Conservation (phyloP, 2,888 invertebrate genomes). For the Rotaria magnacalcarata region DNA sequence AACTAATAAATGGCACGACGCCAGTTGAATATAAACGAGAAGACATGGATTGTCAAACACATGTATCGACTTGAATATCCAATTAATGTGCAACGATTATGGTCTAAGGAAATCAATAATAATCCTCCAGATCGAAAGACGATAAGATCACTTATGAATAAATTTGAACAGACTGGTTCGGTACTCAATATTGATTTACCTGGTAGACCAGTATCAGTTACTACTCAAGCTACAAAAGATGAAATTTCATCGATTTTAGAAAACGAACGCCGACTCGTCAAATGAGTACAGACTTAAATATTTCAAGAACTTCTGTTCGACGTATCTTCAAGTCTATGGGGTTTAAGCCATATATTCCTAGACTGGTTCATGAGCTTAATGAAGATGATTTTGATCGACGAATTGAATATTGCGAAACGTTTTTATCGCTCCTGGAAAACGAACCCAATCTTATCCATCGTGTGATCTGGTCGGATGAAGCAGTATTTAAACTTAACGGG, state of each 20-base stretch:
- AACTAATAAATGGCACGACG: background rate
- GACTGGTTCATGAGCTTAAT: background rate
- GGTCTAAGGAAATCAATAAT: background rate
- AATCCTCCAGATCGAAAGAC: background rate
- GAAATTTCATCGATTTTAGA: slow-evolving; percentile 1
- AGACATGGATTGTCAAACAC: background rate
- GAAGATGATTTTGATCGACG: slow-evolving; percentile 4
- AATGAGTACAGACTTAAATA: background rate
- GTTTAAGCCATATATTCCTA: background rate
- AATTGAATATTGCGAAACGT: background rate
- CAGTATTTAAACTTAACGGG: background rate
- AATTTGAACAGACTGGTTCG: background rate
- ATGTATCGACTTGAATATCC: slow-evolving; percentile 2
- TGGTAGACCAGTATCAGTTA: background rate
- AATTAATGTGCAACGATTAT: background rate
- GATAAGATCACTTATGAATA: background rate
- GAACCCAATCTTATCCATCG: background rate
- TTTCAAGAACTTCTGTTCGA: background rate
- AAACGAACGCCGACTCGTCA: background rate
- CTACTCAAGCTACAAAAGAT: no score
- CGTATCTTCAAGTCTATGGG: background rate
- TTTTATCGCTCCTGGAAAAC: background rate
- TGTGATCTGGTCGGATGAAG: background rate
- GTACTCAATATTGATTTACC: background rate
- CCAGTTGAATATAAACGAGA: background rate